These are phyloP conservation scores for Stenichneumon culpator DNA, from an alignment of 2,888 invertebrate species.

Conservation along the genomic window DNA sequence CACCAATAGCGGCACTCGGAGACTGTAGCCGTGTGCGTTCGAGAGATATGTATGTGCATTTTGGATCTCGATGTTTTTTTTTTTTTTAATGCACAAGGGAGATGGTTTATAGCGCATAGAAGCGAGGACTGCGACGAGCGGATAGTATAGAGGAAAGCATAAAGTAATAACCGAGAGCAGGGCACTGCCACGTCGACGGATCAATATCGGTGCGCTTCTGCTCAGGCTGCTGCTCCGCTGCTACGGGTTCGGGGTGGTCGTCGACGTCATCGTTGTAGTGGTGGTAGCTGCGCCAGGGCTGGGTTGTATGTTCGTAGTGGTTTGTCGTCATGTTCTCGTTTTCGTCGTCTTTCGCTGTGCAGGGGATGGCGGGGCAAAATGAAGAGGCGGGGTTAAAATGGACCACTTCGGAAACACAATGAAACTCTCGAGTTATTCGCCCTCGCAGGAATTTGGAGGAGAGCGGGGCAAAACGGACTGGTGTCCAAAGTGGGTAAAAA, in stretches of 20 bases:
- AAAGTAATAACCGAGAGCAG: constrained; percentile 75
- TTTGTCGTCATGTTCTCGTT: constrained; percentile 60
- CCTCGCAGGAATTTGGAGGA: too few relatives aligned
- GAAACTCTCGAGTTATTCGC: too few relatives aligned
- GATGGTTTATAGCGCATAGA: constrained; percentile 43
- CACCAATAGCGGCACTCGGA: background rate
- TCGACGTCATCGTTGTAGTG: constrained; percentile 26
- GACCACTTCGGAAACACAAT: too few relatives aligned
- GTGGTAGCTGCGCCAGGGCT: constrained; percentile 37
- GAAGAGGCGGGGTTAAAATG: too few relatives aligned
- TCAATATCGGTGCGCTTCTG: constrained; percentile 79
- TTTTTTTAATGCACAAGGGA: background rate
- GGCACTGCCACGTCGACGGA: constrained; percentile 79
- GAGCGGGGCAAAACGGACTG: too few relatives aligned
- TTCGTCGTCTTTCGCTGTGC: constrained; percentile 32
- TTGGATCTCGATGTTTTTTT: background rate
- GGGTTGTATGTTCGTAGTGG: constrained; percentile 30
- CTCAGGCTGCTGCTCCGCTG: constrained; percentile 58
- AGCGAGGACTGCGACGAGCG: constrained; percentile 58
- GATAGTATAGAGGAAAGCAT: constrained; percentile 68
- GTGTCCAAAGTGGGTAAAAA: too few relatives aligned
- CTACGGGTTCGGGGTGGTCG: constrained; percentile 39
- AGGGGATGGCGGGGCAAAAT: too few relatives aligned
- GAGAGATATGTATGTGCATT: background rate
- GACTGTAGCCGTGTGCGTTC: too few relatives aligned